Evolutionary conservation across 2,888 invertebrate genomes (phyloP), one percentile per base, ranked within the genome.

Genomic region (Caenorhabditis panamensis): DNA sequence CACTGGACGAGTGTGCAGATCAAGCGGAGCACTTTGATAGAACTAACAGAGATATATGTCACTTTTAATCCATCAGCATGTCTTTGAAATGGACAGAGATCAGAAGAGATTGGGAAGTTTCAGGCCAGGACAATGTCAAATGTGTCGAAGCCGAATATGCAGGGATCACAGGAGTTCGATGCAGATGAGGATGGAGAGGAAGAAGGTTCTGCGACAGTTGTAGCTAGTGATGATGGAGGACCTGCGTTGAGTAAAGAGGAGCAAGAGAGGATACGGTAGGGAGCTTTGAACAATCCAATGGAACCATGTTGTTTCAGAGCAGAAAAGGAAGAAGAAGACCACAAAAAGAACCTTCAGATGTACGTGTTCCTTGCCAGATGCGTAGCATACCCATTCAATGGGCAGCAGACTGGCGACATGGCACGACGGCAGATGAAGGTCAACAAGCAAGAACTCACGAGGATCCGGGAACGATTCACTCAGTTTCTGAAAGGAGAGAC

Each of bases 301-400:
- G 8, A 26, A n/a, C n/a, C 36, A 18, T 1, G 9, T 53, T 11
- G 36, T 82, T 87, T 51, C 67, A 95, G 95, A 91, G 96, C 96
- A 88, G 97, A 97, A 91, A 94, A 95, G 82, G 95, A 97, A 91
- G 97, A 99, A 92, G 97, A 97, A 91, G 96, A 97, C 90, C 94
- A 97, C 83, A 97, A 97, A 92, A 94, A 95, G 81, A 94, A 96
- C 80, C 94, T 99, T 77, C 99, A 99, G 92, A 93, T 99, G 49
- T 99, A 99, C 92, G 98, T 99, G 85, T 99, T 99, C 92, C 96
- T 99, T 85, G 96, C 97, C 9, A 66, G 87, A 91, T 97, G 97
- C 92, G 72, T 89, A 62, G 96, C 99, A 8, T 98, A 99, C 93
- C 98, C 98, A 8, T 99, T 99, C 93, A 99, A 98, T 92, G 97